Evolutionary conservation across 1,140 invertebrate genomes (phyloP).

Genomic region (Drosophila elegans): DNA sequence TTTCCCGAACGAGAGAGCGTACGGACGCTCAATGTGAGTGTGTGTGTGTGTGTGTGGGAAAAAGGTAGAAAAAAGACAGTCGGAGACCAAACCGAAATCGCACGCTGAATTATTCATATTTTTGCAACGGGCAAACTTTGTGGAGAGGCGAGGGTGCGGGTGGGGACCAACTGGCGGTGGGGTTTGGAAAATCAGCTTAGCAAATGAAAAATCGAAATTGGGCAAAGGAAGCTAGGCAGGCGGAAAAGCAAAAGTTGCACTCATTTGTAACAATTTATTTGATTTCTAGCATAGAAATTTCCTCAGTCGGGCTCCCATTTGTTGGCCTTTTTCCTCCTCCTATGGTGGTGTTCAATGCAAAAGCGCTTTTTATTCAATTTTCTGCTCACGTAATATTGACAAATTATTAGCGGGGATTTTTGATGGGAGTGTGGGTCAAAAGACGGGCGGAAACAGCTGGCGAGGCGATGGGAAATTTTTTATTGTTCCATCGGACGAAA

Average conservation of each 20-base stretch:
- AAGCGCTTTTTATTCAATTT: constrained; percentile 83
- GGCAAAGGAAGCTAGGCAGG: constrained; percentile 25
- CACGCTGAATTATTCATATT: constrained; percentile 79
- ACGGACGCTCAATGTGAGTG: constrained; percentile 11
- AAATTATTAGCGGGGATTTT: constrained; percentile 84
- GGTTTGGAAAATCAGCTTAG: constrained; percentile 63
- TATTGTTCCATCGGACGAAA: constrained; percentile 40
- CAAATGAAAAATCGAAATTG: constrained; percentile 76
- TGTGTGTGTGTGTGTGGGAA: constrained; percentile 19
- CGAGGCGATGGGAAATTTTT: constrained; percentile 47
- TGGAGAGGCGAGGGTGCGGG: constrained; percentile 9
- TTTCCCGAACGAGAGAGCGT: constrained; percentile 1
- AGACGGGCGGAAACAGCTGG: constrained; percentile 50
- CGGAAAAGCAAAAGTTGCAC: constrained; percentile 67
- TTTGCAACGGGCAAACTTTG: constrained; percentile 49
- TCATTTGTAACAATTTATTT: constrained; percentile 84
- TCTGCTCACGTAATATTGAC: constrained; percentile 84
- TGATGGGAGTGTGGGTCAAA: constrained; percentile 49
- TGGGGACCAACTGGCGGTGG: neutral
- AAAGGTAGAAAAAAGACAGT: constrained; percentile 48
- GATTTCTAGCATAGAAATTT: constrained; percentile 58
- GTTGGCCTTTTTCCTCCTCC: constrained; percentile 24
- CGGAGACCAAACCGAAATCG: constrained; percentile 55
- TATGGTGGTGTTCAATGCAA: constrained; percentile 58
- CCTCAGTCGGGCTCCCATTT: constrained; percentile 29